Conservation (phyloP, 2,797 vertebrate genomes). For the Sphenodon punctatus region DNA sequence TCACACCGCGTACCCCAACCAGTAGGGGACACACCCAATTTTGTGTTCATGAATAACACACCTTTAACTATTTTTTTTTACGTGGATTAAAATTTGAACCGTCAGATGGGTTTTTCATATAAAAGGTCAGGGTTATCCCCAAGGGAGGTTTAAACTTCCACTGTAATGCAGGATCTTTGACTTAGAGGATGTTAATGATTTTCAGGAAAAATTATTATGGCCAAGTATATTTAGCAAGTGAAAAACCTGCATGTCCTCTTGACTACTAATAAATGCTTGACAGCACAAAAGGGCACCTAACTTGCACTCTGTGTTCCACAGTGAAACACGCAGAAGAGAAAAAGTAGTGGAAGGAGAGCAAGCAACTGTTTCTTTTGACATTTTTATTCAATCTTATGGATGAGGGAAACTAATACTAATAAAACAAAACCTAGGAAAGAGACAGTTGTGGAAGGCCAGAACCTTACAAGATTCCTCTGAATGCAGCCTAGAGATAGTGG, state of each 20-base stretch:
- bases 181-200: slow-evolving; percentile 25
- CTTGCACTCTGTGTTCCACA: neutral
- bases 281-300: neutral
- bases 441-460: slow-evolving; percentile 44
- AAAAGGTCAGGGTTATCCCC: slow-evolving; percentile 20
- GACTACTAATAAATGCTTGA: neutral
- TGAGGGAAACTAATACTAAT: slow-evolving; percentile 33
- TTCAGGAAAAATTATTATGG: neutral
- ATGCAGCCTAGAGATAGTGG: too few relatives aligned
- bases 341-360: neutral
- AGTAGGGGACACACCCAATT: too few relatives aligned
- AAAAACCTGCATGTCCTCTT: neutral
- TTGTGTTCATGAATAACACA: neutral
- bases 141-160: slow-evolving; percentile 21
- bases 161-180: slow-evolving; percentile 1
- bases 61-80: neutral
- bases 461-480: too few relatives aligned
- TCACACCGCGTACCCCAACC: too few relatives aligned
- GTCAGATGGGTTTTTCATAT: neutral
- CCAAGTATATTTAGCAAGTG: slow-evolving; percentile 15
- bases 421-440: slow-evolving; percentile 24
- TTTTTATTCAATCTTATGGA: neutral
- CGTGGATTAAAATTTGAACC: neutral
- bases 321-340: neutral
- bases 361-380: neutral